Base-by-base conservation (phyloP, 1,140 invertebrate genomes). In the Tetramorium simillimum region DNA sequence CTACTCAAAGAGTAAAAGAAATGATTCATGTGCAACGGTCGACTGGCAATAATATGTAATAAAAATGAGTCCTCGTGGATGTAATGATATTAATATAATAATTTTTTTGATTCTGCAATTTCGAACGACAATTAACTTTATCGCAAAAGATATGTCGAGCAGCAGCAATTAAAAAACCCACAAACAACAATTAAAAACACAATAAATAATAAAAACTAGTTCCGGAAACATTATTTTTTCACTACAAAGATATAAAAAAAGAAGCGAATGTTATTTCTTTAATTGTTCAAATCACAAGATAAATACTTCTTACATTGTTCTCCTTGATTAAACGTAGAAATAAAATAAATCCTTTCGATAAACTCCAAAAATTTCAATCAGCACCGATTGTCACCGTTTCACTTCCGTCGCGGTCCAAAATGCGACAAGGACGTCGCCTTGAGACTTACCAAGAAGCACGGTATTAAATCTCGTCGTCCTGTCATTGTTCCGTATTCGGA, bases 361-460 rank as follows among this genome's bases (percentile, higher is more conserved):
- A 28, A n/a, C 37, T 73, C 16, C 28, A 2, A 53, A 76, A 75
- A 56, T 37, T 3, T 51, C 2, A 33, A 40, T 28, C 5, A 43
- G 43, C 56, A 77, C 73, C 49, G 43, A 10, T 18, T 60, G 21
- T 6, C 18, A n/a, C 28, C 18, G 33, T 21, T 3, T 21, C 63
- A 40, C 33, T 18, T 14, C 9, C 21, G 18, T 51, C 10, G 3
- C 16, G 24, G 3, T 76, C 21, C 14, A 37, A 67, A 73, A 33
- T 43, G 10, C 40, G 24, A 0, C 28, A 14, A 70, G 33, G 33
- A 10, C 40, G 49, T 51, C 12, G 43, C 33, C 63, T 65, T 4
- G 49, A 4, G 60, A 46, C 90, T 90, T 89, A 91, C 90, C 76
- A 81, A 80, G n/a, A 91, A 56, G 2, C 63, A 43, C 18, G 73